phyloP scores from a whole-genome alignment of 2,797 vertebrate species.

The Tolypeutes matacus region DNA sequence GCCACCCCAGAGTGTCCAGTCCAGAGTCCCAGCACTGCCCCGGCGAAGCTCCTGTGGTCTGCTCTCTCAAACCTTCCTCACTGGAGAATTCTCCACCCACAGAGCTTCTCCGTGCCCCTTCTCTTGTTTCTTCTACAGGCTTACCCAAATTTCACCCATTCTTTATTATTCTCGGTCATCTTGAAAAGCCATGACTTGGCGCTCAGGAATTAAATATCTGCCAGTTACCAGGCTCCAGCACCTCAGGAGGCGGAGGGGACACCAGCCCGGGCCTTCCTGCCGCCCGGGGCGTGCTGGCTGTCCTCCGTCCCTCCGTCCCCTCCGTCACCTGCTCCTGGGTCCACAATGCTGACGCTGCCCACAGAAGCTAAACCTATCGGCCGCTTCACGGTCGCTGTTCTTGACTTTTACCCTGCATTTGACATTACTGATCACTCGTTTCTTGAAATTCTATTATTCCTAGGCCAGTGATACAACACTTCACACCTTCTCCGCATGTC shows the following conservation, averaged over 20 bases:
- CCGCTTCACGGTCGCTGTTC: too few species aligned
- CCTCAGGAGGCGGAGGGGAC: neutral
- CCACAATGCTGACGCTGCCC: too few species aligned
- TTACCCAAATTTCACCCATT: neutral
- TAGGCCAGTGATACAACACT: neutral
- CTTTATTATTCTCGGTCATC: neutral
- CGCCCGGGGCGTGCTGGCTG: rapidly evolving
- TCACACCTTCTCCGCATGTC: neutral
- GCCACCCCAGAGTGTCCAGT: rapidly evolving
- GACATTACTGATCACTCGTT: neutral
- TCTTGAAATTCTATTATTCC: neutral
- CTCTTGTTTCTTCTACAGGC: neutral
- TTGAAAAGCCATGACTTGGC: neutral
- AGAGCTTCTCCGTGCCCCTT: neutral
- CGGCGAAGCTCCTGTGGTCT: neutral
- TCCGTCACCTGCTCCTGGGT: neutral
- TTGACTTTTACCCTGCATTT: neutral
- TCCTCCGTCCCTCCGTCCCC: neutral
- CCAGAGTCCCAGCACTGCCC: neutral
- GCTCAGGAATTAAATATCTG: neutral
- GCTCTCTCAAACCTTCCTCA: neutral
- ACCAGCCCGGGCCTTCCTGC: neutral
- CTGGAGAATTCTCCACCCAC: neutral
- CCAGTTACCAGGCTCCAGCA: neutral
- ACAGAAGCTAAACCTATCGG: too few species aligned